These are phyloP conservation scores for Eupelmus urozonus DNA, from an alignment of 2,888 invertebrate genomes.

Conservation along the genomic window DNA sequence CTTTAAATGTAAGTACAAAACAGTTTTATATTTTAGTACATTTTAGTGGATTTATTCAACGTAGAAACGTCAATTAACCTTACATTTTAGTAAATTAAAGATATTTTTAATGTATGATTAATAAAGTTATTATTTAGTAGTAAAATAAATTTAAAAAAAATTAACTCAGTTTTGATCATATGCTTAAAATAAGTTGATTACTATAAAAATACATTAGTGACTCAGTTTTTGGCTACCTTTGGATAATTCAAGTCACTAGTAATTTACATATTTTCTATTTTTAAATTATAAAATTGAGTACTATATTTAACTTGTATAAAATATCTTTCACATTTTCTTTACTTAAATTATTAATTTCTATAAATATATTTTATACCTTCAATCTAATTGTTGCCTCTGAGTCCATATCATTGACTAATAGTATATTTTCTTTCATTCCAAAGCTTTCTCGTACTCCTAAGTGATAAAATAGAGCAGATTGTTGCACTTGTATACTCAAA, in stretches of 20 bases:
- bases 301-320: too few species aligned
- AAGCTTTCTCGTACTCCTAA: slow-evolving; percentile 98
- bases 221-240: slow-evolving; percentile 18
- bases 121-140: too few species aligned
- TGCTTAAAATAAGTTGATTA: background rate
- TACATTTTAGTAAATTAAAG: too few species aligned
- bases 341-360: background rate
- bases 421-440: slow-evolving; percentile 96
- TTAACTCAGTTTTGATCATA: background rate
- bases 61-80: background rate
- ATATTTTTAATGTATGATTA: too few species aligned
- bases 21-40: background rate
- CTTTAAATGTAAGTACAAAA: background rate
- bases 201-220: slow-evolving; percentile 2
- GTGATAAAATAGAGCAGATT: slow-evolving; percentile 96
- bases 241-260: background rate
- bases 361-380: slow-evolving; percentile 82
- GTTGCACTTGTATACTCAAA: slow-evolving; percentile 93
- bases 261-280: slow-evolving; percentile 22
- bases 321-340: background rate
- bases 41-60: background rate
- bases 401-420: slow-evolving; percentile 93
- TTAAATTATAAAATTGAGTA: too few species aligned
- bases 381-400: slow-evolving; percentile 91
- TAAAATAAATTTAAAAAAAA: too few species aligned